Base-by-base conservation (phyloP, 2,113 vertebrate species). In the Podiceps cristatus region DNA sequence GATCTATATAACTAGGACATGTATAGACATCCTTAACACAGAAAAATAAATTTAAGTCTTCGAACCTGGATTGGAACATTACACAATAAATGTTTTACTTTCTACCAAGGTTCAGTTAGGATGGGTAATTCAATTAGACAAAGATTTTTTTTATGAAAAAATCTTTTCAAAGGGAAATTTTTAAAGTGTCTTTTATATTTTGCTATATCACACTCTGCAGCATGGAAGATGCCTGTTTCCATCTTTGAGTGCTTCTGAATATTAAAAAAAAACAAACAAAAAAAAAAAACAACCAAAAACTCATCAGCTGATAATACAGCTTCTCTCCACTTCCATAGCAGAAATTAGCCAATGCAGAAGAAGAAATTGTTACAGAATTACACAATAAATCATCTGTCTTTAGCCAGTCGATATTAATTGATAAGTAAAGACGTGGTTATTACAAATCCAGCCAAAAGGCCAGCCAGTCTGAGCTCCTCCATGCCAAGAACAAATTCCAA, bases 321-420 rank as follows among this genome's bases (percentile, higher is more conserved):
- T 45, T 66, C 44, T 86, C 59, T 93, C 7, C 31, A 86, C 19
- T 79, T 90, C 50, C 1, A 24, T 62, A 44, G 28, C 31, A 87
- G 19, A 95, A 86, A 93, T 56, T 56, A 93, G 7, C 7, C n/a
- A 87, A 45, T 20, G 5, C 1, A 72, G 47, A 85, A 94, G 87
- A 83, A 89, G 3, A 74, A 86, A 75, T 72, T 85, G 40, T 89
- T 81, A 77, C 13, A 64, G 49, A 94, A 93, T 82, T 91, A 56
- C 23, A 89, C n/a, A 89, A 81, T 67, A 89, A 91, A 84, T 95
- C 42, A 74, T 62, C 40, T 60, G 19, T 89, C 24, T 18, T 82
- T 55, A 81, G 18, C n/a, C 33, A 81, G 58, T 74, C 60, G 86
- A 68, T 83, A 90, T 44, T 75, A 78, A 63, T 88, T 85, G 35